Base-by-base conservation (phyloP, 2,797 vertebrate species). In the Ataeniobius toweri region DNA sequence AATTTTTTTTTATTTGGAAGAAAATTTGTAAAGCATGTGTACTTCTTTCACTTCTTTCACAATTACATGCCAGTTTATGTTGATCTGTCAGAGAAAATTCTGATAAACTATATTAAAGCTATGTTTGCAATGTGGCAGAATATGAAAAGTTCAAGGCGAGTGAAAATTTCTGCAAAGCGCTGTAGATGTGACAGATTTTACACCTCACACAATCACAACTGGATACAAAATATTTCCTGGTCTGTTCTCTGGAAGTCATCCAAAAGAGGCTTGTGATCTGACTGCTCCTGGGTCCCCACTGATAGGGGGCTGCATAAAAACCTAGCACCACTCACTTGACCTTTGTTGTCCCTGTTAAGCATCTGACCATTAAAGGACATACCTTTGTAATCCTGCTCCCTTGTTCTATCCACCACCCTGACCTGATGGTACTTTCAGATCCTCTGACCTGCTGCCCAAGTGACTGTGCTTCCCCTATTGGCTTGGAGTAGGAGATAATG, bases 281-380 rank as follows among this genome's bases (percentile, higher is more conserved):
- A 89, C 86, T 88, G 83, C 78, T 84, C 75, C 80, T 63, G 75
- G 73, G 81, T 89, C 88, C 84, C 90, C 78, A 65, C 91, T 91
- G 93, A 95, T 92, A 93, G 89, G 83, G 88, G 87, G 81, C 81
- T 80, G 46, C 71, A 77, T 81, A 85, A 83, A 71, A 83, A 89
- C 91, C 87, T 84, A 91, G 86, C 85, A 83, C 89, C 85, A 22
- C 80, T 77, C 78, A 73, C 88, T 83, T 83, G 87, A 86, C 89
- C 90, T 80, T 84, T 92, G 89, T 88, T 90, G 88, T 81, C 84
- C 84, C 89, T 93, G 92, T 95, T 93, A 93, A 94, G 92, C 90
- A 91, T 88, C 83, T 93, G 86, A 78, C 94, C 93, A 89, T 94
- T 94, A 88, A 95, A 92, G 93, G 94, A 93, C 85, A 89, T 92